Percentiles rank a stretch among this genome's conserved stretches.
These are phyloP conservation scores for Drosophila grimshawi DNA, from an alignment of 1,140 invertebrate species.

Conservation along the genomic window DNA sequence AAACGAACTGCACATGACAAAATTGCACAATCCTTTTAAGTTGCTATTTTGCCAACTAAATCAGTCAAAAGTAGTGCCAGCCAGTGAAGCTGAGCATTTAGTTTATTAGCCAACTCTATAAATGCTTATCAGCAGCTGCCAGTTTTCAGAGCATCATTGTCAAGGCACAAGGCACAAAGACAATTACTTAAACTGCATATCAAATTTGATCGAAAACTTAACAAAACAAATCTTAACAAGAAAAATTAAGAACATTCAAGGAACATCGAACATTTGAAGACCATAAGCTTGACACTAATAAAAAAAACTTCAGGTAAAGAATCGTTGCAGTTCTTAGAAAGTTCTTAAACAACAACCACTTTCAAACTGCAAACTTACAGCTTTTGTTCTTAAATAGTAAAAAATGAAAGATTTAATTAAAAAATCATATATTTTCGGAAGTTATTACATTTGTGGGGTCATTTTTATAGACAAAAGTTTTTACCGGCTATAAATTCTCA, in stretches of 20 bases:
- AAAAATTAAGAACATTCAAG: neutral
- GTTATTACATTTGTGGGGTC: neutral
- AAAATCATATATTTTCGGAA: neutral
- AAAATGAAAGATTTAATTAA: neutral
- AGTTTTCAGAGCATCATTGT: neutral
- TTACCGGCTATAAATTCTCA: neutral
- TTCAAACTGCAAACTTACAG: constrained; percentile 1
- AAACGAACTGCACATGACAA: constrained; percentile 23
- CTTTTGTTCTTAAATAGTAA: neutral
- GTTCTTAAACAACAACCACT: neutral
- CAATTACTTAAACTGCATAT: neutral
- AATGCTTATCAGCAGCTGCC: neutral
- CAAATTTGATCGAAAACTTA: neutral
- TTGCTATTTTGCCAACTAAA: neutral
- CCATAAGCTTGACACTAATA: no score
- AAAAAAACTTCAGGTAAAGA: neutral
- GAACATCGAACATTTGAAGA: no score
- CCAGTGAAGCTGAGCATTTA: neutral
- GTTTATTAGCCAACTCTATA: constrained; percentile 3
- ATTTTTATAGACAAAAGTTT: neutral
- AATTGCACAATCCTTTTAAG: constrained; percentile 14
- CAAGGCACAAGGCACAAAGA: neutral
- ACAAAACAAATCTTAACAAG: neutral
- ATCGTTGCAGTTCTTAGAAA: neutral
- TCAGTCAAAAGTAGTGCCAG: neutral